phyloP scores from a whole-genome alignment of 2,113 vertebrate species.

The Melanerpes aurifrons region DNA sequence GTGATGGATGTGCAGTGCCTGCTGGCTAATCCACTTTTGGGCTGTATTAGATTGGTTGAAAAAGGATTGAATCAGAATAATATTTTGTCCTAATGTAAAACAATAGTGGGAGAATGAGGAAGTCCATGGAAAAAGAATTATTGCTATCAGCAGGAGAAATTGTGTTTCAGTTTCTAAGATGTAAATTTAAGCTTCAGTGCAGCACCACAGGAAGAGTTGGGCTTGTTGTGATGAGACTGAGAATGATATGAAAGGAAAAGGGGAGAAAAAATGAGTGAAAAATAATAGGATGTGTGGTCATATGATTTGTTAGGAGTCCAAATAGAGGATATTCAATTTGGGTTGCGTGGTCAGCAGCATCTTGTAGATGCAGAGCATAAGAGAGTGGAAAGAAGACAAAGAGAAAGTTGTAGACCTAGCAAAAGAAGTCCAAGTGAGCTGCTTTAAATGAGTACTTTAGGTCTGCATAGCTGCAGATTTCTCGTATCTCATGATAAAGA shows the following conservation, averaged over 20 bases:
- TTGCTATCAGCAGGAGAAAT: not conserved
- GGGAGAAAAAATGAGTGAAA: not conserved
- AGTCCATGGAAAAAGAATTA: not conserved
- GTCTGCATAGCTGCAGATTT: not conserved
- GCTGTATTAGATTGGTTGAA: slow-evolving; percentile 33
- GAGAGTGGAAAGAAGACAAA: not conserved
- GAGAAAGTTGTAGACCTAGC: not conserved
- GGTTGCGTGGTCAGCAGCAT: slow-evolving; percentile 8
- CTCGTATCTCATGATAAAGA: not conserved
- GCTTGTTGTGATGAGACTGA: not conserved
- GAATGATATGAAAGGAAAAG: not conserved
- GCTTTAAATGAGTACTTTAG: not conserved
- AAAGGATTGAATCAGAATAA: slow-evolving; percentile 30
- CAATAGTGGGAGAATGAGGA: slow-evolving; percentile 26
- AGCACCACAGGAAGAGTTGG: not conserved
- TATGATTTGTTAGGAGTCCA: slow-evolving; percentile 19
- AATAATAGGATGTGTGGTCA: not conserved
- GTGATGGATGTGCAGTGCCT: slow-evolving; percentile 16
- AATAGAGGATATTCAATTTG: slow-evolving; percentile 2
- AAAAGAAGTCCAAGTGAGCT: not conserved
- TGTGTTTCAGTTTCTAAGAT: not conserved
- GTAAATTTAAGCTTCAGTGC: not conserved
- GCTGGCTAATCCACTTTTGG: slow-evolving; percentile 47
- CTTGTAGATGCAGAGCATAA: not conserved
- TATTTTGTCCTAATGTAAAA: slow-evolving; percentile 19